Evolutionary conservation across 2,113 vertebrate genomes (phyloP).

Genomic region (Ictidomys tridecemlineatus): DNA sequence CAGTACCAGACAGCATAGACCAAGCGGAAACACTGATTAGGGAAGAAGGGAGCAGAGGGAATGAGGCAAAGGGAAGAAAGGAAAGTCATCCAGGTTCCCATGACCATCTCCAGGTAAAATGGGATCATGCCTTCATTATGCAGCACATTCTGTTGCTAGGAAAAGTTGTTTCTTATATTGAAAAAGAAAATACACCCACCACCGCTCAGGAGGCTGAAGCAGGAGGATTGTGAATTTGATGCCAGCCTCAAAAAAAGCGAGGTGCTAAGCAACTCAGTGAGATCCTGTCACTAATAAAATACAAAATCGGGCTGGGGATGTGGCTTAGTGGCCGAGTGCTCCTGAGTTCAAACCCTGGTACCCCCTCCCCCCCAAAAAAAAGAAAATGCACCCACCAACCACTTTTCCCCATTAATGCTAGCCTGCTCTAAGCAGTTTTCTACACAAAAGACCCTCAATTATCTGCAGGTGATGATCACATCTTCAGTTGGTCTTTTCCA

Average conservation of each 20-base stretch:
- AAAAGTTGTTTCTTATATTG: background rate
- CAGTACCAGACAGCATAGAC: background rate
- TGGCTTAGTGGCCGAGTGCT: too few relatives aligned
- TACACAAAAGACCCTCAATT: background rate
- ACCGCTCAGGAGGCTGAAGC: too few relatives aligned
- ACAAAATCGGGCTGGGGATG: too few relatives aligned
- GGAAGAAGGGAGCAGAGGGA: background rate
- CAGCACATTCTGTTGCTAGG: background rate
- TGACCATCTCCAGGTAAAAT: background rate
- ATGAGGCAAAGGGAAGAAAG: background rate
- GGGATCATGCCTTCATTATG: background rate
- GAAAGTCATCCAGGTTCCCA: background rate
- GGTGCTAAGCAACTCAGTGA: too few relatives aligned
- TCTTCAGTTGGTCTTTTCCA: slow-evolving; percentile 16
- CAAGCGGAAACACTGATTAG: background rate
- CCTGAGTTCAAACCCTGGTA: too few relatives aligned
- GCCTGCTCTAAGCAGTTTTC: background rate
- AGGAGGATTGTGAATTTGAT: too few relatives aligned
- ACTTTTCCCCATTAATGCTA: slow-evolving; percentile 39
- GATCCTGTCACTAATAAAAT: too few relatives aligned
- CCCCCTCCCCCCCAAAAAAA: background rate
- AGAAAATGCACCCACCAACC: background rate
- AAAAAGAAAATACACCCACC: too few relatives aligned
- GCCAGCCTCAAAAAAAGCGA: too few relatives aligned
- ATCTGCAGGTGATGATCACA: background rate